Conservation (phyloP, 1,140 invertebrate species). For the Dendrolimus punctatus region DNA sequence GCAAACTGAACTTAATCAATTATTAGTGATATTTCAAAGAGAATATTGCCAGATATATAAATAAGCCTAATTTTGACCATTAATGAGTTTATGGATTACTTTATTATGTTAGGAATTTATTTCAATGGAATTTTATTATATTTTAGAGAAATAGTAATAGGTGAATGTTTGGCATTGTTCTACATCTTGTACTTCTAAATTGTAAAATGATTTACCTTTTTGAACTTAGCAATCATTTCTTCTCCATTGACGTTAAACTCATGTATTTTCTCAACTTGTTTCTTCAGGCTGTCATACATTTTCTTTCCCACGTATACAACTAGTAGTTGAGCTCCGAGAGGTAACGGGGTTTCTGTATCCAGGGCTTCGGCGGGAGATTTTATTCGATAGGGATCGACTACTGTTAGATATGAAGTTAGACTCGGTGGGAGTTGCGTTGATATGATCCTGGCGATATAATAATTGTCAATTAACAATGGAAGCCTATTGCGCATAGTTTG, state of each 20-base stretch:
- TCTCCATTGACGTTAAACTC: slow-evolving; percentile 48
- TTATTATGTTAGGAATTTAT: too few species aligned
- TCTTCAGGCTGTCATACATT: slow-evolving; percentile 73
- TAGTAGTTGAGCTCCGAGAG: slow-evolving; percentile 83
- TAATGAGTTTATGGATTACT: too few species aligned
- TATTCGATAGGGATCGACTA: slow-evolving; percentile 86
- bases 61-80: too few species aligned
- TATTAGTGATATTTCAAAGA: too few species aligned
- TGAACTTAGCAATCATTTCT: slow-evolving; percentile 49
- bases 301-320: slow-evolving; percentile 80
- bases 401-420: slow-evolving; percentile 82
- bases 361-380: slow-evolving; percentile 83
- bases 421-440: slow-evolving; percentile 82
- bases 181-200: too few species aligned
- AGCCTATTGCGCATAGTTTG: too few species aligned
- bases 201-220: slow-evolving; percentile 36
- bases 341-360: slow-evolving; percentile 78
- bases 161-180: too few species aligned
- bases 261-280: slow-evolving; percentile 53
- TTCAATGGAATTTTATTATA: too few species aligned
- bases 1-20: too few species aligned
- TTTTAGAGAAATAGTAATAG: too few species aligned
- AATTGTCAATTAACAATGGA: neutral
- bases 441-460: slow-evolving; percentile 77
- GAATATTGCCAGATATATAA: too few species aligned